phyloP scores from a whole-genome alignment of 2,797 vertebrate genomes.

The Anguilla marmorata region DNA sequence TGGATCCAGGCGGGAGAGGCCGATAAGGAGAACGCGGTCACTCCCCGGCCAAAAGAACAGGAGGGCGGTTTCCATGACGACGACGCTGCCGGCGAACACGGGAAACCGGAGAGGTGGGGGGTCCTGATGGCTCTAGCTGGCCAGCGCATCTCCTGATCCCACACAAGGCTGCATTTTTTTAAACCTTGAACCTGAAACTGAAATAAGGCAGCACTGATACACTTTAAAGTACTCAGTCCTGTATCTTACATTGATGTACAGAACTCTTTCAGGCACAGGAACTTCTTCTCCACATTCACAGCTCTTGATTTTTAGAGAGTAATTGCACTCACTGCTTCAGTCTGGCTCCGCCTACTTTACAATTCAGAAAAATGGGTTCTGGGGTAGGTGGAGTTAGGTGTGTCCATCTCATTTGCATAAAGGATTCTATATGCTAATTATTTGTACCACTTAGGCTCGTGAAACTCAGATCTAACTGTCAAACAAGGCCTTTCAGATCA shows the following conservation, averaged over 20 bases:
- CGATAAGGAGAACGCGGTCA: conserved; percentile 43
- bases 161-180: neutral
- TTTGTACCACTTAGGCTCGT: no score
- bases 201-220: neutral
- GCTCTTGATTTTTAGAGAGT: no score
- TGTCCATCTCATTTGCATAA: no score
- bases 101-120: conserved; percentile 84
- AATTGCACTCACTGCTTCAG: no score
- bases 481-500: no score
- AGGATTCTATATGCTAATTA: no score
- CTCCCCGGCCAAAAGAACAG: conserved; percentile 74
- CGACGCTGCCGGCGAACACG: conserved; percentile 72
- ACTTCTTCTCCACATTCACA: no score
- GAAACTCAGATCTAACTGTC: no score
- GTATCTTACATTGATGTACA: neutral
- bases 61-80: conserved; percentile 77
- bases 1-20: conserved; percentile 66
- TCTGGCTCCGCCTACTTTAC: no score
- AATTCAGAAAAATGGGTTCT: no score
- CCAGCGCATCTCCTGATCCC: neutral
- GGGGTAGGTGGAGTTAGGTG: no score
- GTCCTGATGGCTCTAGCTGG: neutral
- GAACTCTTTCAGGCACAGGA: no score
- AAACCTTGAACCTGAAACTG: neutral
- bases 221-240: neutral